phyloP scores from a whole-genome alignment of 2,113 vertebrate species.

The Osmerus eperlanus region DNA sequence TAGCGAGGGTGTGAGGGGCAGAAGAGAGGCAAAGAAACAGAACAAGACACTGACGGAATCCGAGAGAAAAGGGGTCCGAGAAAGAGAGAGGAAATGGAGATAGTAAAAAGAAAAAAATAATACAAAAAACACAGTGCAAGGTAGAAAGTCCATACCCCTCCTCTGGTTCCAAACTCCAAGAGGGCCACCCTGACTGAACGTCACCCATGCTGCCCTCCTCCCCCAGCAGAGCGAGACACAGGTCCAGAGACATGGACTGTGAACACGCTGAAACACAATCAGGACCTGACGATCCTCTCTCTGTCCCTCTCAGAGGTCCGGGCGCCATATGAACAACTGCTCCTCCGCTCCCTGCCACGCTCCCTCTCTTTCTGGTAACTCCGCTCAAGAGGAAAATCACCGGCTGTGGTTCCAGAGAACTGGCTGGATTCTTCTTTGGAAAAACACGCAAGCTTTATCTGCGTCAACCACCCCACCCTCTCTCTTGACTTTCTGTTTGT shows the following conservation, averaged over 20 bases:
- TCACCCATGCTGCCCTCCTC: slow-evolving; percentile 19
- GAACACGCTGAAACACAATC: neutral
- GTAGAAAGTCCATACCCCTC: slow-evolving; percentile 33
- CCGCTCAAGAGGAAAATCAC: neutral
- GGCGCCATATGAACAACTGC: neutral
- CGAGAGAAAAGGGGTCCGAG: neutral
- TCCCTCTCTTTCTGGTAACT: neutral
- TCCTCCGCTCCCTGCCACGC: neutral
- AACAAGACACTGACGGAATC: too few relatives aligned
- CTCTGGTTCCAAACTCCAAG: slow-evolving; percentile 13
- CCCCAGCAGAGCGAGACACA: neutral
- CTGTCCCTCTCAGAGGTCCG: neutral
- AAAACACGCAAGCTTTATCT: neutral
- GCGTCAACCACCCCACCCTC: too few relatives aligned
- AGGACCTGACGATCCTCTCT: neutral
- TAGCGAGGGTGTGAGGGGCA: too few relatives aligned
- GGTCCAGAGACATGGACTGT: neutral
- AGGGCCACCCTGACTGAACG: neutral
- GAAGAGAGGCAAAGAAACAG: neutral
- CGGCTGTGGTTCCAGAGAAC: neutral
- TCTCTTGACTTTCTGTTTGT: slow-evolving; percentile 39
- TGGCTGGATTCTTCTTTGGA: neutral
- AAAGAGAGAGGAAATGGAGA: neutral
- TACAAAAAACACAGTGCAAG: neutral
- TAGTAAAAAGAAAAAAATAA: neutral